Evolutionary conservation across 2,113 vertebrate genomes (phyloP), one percentile per base, ranked within the genome.

Genomic region (Macquaria australasica): DNA sequence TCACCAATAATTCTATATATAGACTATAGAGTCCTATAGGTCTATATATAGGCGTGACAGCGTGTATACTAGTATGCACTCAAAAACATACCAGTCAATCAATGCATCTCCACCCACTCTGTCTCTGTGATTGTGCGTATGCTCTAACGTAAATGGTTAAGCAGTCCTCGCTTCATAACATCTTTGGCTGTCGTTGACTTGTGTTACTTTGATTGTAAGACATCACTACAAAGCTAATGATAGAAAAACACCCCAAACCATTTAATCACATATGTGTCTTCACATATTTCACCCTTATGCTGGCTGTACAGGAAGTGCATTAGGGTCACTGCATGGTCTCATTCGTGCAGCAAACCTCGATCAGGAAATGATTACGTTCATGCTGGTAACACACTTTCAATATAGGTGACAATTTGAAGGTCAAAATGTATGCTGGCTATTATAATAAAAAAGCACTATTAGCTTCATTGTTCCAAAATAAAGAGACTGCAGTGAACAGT

Each of bases 1-100:
- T 81, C 76, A 73, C 69, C 72, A 73, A 68, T 73, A 25, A n/a
- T 37, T 77, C 84, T 87, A 87, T 89, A 87, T 89, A 94, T 90
- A 77, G 76, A 8, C 70, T 41, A 25, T 45, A 91, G 69, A 63
- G 71, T 77, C 71, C 79, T 75, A 23, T 15, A 71, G 84, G 80
- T 74, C 89, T 90, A 88, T 91, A 89, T 91, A 89, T 88, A 86
- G 79, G 20, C 31, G 41, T 81, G 70, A 63, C 58, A 23, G 59
- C 84, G 86, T 92, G 81, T 86, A 28, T 89, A 66, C 58, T 34
- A 39, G 58, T 68, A 55, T 71, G 51, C 64, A 20, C 31, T 21
- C 62, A 25, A 43, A 78, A 15, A 74, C 79, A 86, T 15, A 62
- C 63, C 55, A 34, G 34, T 34, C 34, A 34, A 34, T 70, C 69